Evolutionary conservation across 2,113 vertebrate species (phyloP).

Genomic region (Ancistrus triradiatus): DNA sequence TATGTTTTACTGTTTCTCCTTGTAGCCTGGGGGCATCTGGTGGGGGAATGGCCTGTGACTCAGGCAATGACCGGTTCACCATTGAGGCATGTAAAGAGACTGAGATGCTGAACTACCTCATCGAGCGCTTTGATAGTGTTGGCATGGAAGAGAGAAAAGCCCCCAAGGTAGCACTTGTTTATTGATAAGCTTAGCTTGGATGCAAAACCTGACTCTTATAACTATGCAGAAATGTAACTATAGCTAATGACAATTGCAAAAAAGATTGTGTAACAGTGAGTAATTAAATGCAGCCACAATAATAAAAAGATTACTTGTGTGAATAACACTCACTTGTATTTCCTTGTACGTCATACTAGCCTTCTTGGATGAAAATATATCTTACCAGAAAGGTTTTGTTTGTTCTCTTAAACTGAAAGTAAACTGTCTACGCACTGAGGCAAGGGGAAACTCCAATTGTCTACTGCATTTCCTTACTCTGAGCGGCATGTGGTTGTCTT

Average conservation of each 20-base stretch:
- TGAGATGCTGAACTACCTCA: slow-evolving; percentile 99
- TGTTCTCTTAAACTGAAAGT: slow-evolving; percentile 4
- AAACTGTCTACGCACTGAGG: slow-evolving; percentile 1
- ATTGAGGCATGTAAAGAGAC: slow-evolving; percentile 97
- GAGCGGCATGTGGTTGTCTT: slow-evolving; percentile 20
- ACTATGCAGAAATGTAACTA: background rate
- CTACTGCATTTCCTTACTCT: slow-evolving; percentile 1
- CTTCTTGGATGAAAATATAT: slow-evolving; percentile 1
- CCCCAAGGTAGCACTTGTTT: slow-evolving; percentile 78
- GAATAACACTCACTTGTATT: background rate
- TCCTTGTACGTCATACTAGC: background rate
- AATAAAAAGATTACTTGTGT: no score
- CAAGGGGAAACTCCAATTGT: slow-evolving; percentile 1
- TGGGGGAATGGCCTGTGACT: slow-evolving; percentile 78
- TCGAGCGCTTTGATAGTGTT: slow-evolving; percentile 98
- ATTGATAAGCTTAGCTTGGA: background rate
- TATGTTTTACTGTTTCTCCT: background rate
- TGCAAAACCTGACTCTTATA: background rate
- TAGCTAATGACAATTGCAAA: background rate
- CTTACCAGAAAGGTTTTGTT: background rate
- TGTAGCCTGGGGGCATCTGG: slow-evolving; percentile 70
- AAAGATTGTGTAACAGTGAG: no score
- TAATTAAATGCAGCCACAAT: no score
- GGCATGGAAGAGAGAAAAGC: slow-evolving; percentile 98
- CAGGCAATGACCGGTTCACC: slow-evolving; percentile 90